These are phyloP conservation scores for Thumatha senex DNA, from an alignment of 2,888 invertebrate genomes.

Conservation along the genomic window DNA sequence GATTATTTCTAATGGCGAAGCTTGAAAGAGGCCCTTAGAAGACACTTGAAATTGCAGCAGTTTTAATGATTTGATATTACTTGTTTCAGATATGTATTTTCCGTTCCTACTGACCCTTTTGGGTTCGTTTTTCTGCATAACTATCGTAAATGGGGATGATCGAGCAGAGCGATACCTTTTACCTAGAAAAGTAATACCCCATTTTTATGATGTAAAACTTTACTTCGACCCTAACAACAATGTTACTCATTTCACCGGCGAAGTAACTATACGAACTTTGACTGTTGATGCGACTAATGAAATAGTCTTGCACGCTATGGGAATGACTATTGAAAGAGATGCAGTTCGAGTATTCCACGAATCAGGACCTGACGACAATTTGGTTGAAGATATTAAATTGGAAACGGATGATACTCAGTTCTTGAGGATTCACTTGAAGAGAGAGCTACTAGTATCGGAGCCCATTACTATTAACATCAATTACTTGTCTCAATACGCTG, in stretches of 20 bases:
- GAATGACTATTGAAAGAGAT: conserved; percentile 50
- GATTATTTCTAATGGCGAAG: no score
- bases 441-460: conserved; percentile 50
- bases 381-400: conserved; percentile 37
- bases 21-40: no score
- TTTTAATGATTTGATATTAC: no score
- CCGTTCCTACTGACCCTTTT: conserved; percentile 54
- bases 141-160: conserved; percentile 33
- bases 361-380: conserved; percentile 24
- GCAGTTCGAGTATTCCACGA: conserved; percentile 44
- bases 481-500: conserved; percentile 82
- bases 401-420: conserved; percentile 72
- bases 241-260: conserved; percentile 66
- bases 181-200: conserved; percentile 78
- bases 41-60: no score
- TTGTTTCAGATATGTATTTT: conserved; percentile 68
- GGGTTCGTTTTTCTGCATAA: conserved; percentile 50
- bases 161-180: conserved; percentile 70
- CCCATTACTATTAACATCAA: conserved; percentile 79
- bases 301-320: conserved; percentile 76
- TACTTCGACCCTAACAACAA: conserved; percentile 69
- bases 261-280: conserved; percentile 65
- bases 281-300: conserved; percentile 47
- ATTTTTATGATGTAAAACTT: conserved; percentile 77
- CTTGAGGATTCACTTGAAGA: conserved; percentile 68